A percentile compares a stretch with the other conserved stretches of the same genome.
phyloP scores from a whole-genome alignment of 2,113 vertebrate genomes.

The Rhagologus leucostigma region DNA sequence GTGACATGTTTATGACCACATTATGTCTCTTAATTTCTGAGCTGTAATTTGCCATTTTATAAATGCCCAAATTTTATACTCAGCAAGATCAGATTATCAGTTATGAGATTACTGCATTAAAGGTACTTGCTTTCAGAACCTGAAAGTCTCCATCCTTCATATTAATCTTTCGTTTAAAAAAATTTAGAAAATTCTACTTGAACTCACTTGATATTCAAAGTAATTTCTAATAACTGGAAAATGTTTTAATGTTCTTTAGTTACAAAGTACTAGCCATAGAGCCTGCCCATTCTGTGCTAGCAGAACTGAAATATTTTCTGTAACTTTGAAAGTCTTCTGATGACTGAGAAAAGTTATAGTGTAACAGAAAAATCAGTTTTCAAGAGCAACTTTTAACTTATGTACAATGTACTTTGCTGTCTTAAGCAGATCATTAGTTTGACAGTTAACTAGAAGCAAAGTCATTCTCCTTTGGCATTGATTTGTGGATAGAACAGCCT shows the following conservation, averaged over 20 bases:
- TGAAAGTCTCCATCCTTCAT: not conserved
- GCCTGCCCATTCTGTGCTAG: not conserved
- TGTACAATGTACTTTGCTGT: not conserved
- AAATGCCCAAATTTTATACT: not conserved
- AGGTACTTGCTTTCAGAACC: not conserved
- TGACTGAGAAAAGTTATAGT: not conserved
- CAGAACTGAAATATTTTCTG: not conserved
- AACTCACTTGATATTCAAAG: not conserved
- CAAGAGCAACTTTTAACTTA: not conserved
- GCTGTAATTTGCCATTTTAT: not conserved
- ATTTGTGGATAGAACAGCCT: not conserved
- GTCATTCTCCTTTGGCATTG: not conserved
- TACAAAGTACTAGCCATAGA: not conserved
- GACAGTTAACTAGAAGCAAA: not conserved
- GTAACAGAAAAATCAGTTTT: not conserved
- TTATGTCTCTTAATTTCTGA: not conserved
- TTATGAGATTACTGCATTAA: not conserved
- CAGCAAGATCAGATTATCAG: not conserved
- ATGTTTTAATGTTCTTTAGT: not conserved
- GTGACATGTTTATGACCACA: not conserved
- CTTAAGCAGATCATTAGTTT: not conserved
- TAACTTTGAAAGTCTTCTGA: not conserved
- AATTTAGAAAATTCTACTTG: not conserved
- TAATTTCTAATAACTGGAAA: not conserved
- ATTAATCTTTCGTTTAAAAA: not conserved